Evolutionary conservation across 2,797 vertebrate genomes (phyloP), one percentile per base, ranked within the genome.

Genomic region (Serranus cabrilla): DNA sequence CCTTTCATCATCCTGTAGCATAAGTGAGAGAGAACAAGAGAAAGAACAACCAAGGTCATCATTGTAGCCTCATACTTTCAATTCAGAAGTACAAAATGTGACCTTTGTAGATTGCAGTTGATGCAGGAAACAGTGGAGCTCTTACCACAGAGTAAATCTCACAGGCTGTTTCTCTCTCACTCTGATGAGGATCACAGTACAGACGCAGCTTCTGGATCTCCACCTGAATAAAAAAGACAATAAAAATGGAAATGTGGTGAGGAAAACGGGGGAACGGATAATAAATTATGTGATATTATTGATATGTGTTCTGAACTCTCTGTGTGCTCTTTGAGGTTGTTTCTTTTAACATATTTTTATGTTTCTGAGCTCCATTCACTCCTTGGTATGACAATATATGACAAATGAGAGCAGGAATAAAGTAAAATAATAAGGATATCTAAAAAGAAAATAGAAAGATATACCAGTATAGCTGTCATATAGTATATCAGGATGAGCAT

Each of bases 101-200:
- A 62, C 6, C 11, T 59, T 39, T 69, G 20, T 18, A 18, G n/a
- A 37, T 1, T 11, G 18, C 16, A 72, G 27, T 11, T 17, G 60
- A 46, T 13, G 7, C 9, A 42, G 20, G 16, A 7, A 2, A 21
- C 39, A 11, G 21, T 1, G 7, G 31, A 23, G 11, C 7, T 57
- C 90, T 91, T 81, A 96, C 95, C 94, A 96, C 95, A 46, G 94
- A 94, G 84, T 90, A 94, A 81, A 96, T 96, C 87, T 96, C 96
- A 92, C 96, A 96, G 0, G 96, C 95, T 0, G 95, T 95, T 87
- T 96, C 96, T 76, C 94, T 91, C 66, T 96, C 94, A 18, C 94
- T 96, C 84, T 96, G 96, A 55, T 93, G 85, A 10, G 96, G 96
- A 78, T 96, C 95, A 84, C 96, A 96, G 76, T 96, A 96, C 54